phyloP scores from a whole-genome alignment of 2,113 vertebrate genomes.

The Tauraco erythrolophus region DNA sequence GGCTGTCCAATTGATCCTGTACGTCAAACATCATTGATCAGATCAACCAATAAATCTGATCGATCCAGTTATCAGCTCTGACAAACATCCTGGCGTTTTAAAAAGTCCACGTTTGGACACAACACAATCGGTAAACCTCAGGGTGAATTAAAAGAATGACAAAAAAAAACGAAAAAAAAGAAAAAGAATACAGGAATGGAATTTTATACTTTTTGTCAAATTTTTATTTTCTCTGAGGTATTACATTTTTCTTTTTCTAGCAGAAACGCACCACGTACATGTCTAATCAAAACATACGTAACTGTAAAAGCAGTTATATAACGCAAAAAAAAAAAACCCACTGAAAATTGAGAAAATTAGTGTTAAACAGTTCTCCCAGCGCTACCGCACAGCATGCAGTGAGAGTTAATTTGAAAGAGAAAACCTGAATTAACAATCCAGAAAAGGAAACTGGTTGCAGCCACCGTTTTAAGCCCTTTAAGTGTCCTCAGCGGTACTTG shows the following conservation, averaged over 20 bases:
- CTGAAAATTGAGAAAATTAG: slow-evolving; percentile 83
- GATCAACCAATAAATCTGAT: neutral
- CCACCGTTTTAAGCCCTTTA: slow-evolving; percentile 87
- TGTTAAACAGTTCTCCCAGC: slow-evolving; percentile 79
- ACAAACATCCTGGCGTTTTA: neutral
- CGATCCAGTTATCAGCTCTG: neutral
- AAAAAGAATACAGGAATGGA: neutral
- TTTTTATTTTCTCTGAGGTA: neutral
- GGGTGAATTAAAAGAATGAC: neutral
- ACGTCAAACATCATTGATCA: neutral
- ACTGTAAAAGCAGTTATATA: slow-evolving; percentile 73
- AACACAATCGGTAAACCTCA: neutral
- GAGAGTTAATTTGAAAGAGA: slow-evolving; percentile 87
- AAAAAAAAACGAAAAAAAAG: neutral
- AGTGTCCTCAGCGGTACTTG: slow-evolving; percentile 91
- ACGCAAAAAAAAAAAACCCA: slow-evolving; percentile 52
- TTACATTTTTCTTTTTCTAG: slow-evolving; percentile 7
- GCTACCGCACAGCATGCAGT: slow-evolving; percentile 76
- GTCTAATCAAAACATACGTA: slow-evolving; percentile 75
- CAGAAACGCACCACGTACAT: neutral
- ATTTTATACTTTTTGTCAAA: neutral
- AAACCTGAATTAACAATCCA: slow-evolving; percentile 90
- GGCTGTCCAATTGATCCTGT: neutral
- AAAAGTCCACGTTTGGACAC: neutral
- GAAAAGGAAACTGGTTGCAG: slow-evolving; percentile 87